Evolutionary conservation across 35 echinoderm and acorn worm genomes (phyloP).

Genomic region (Patiria miniata): DNA sequence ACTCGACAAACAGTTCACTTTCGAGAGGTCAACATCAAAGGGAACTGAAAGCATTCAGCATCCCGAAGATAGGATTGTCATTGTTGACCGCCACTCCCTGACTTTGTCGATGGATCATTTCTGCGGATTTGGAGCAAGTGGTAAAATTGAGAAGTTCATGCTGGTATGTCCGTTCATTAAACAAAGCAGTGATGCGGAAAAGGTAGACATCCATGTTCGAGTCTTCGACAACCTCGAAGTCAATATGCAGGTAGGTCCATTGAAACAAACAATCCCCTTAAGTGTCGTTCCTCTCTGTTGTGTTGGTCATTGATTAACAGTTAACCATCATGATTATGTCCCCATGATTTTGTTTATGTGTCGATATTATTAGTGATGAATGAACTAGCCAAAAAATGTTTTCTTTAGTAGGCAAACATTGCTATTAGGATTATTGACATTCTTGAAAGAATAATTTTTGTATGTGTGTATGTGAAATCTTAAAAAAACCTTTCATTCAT

Average conservation of each 20-base stretch:
- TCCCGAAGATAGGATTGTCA: not conserved
- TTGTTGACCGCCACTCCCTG: not conserved
- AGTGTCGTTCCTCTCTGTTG: too few relatives aligned
- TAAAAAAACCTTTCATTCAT: too few relatives aligned
- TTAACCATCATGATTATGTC: too few relatives aligned
- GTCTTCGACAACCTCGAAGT: not conserved
- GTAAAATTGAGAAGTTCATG: not conserved
- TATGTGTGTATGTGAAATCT: too few relatives aligned
- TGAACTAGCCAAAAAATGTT: too few relatives aligned
- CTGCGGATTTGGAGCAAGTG: not conserved
- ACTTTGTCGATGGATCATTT: conserved; percentile 27
- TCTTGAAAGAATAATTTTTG: too few relatives aligned
- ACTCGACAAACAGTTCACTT: not conserved
- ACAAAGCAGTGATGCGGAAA: not conserved
- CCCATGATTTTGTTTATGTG: too few relatives aligned
- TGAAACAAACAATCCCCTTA: not conserved
- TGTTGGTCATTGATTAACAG: too few relatives aligned
- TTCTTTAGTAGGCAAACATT: too few relatives aligned
- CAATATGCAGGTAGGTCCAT: not conserved
- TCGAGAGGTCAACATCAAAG: not conserved
- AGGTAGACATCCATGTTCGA: not conserved
- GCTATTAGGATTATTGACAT: too few relatives aligned
- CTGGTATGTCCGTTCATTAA: not conserved
- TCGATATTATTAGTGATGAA: too few relatives aligned
- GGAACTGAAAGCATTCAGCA: not conserved